phyloP scores from a whole-genome alignment of 2,888 invertebrate genomes.

The Coleophora deauratella region DNA sequence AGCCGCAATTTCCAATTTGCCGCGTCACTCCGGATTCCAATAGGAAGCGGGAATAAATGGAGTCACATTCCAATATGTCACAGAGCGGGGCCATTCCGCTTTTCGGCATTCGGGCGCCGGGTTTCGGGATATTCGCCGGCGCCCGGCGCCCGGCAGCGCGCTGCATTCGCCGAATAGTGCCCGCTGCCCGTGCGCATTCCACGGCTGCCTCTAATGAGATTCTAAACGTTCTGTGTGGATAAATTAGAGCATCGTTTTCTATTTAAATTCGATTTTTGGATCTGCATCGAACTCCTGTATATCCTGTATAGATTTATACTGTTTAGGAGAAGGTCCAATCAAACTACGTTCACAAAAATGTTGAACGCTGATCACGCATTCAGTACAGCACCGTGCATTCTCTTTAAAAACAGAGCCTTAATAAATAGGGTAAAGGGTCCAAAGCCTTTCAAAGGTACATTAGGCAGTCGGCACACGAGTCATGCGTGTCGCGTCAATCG shows the following conservation, averaged over 20 bases:
- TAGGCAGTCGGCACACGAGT: conserved; percentile 58
- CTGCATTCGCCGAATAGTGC: conserved; percentile 48
- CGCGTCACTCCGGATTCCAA: conserved; percentile 73
- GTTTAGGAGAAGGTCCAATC: no score
- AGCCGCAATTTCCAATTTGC: conserved; percentile 71
- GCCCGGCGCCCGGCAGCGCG: conserved; percentile 29
- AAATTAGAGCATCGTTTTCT: neutral
- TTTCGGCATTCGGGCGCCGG: conserved; percentile 38
- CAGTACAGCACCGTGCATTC: conserved; percentile 19
- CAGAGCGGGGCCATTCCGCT: conserved; percentile 61
- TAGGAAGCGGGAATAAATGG: conserved; percentile 73
- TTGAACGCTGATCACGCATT: conserved; percentile 14
- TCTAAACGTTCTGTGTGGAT: conserved; percentile 33
- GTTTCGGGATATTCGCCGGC: conserved; percentile 48
- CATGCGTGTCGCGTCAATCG: conserved; percentile 65
- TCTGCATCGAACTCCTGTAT: no score
- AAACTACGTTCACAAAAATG: no score
- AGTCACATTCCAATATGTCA: conserved; percentile 74
- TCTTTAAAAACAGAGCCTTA: conserved; percentile 42
- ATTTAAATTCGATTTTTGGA: no score
- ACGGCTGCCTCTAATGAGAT: conserved; percentile 50
- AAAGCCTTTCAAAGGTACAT: conserved; percentile 50
- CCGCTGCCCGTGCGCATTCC: conserved; percentile 41
- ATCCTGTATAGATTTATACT: no score
- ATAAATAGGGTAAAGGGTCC: conserved; percentile 57